Conservation (phyloP, 2,797 vertebrate species). For the Okamejei kenojei region DNA sequence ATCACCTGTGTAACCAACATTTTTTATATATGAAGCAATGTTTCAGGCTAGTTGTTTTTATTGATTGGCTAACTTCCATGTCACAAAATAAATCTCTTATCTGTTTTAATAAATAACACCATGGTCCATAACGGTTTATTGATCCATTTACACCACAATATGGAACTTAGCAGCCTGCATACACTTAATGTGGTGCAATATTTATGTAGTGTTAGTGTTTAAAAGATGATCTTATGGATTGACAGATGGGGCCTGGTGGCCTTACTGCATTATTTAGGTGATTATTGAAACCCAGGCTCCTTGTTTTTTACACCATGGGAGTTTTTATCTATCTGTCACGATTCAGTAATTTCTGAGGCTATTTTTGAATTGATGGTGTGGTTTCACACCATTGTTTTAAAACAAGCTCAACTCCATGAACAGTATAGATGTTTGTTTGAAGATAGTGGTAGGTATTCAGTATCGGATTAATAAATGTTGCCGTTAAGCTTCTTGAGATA, state of each 20-base stretch:
- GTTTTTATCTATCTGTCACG: background rate
- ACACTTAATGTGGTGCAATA: background rate
- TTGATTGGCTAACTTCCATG: background rate
- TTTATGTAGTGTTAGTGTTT: background rate
- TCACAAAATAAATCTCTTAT: background rate
- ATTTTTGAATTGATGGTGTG: background rate
- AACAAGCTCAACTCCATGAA: background rate
- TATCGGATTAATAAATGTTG: background rate
- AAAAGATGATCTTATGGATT: background rate
- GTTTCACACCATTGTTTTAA: background rate
- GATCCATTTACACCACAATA: background rate
- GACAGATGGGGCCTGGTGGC: background rate
- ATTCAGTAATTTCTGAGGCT: background rate
- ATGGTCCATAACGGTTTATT: conserved; percentile 12
- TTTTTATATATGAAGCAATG: background rate
- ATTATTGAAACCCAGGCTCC: background rate
- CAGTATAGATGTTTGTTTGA: background rate
- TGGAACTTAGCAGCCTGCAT: background rate
- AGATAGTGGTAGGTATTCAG: background rate
- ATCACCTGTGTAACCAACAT: background rate
- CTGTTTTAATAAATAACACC: background rate
- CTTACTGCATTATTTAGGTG: background rate
- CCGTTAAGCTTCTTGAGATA: background rate
- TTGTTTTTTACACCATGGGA: background rate
- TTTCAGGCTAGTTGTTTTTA: background rate